Base-by-base conservation (phyloP, 2,888 invertebrate genomes). In the Scaptomyza tumidula region DNA sequence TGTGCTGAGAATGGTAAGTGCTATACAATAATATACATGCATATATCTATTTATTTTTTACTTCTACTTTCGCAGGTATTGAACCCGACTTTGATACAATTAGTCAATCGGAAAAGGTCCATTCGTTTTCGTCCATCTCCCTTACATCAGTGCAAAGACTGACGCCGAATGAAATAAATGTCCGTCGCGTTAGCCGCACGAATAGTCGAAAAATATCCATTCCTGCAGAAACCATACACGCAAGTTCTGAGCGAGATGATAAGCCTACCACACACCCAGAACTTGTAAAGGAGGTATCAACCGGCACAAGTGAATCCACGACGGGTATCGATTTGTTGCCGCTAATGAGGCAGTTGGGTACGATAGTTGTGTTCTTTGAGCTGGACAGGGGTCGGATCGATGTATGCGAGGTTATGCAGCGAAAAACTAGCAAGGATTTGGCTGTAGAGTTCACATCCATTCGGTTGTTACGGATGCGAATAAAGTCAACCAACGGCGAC, bases 241-340 rank as follows among this genome's bases (percentile, higher is more conserved):
- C 89, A 2, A 92, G 92, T 52, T 92, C 92, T 0, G 92, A 92
- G 44, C 90, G 90, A 1, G 92, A 91, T 44, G 91, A 92, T 43
- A 89, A 88, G 66, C 82, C 44, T 45, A 71, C 14, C 1, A 11
- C 61, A 0, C 56, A 62, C 2, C 0, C 11, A 1, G 52, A 52
- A 6, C 61, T 43, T 7, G 10, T 56, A 0, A 67, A 27, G 2
- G 14, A 49, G 3, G 35, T 24, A 27, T 11, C 35, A 9, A 39
- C 1, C 1, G 55, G 50, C 14, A 14, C 55, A 0, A 35, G 11
- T 13, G 2, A 33, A 49, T 10, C 19, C n/a, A 6, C 33, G 3
- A 13, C 13, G 6, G 19, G 27, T 6, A 19, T 69, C 9, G 59
- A 71, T 27, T n/a, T 67, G 3, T 31, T 49, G 0, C 41, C 60